Evolutionary conservation across 2,797 vertebrate species (phyloP), one percentile per base, ranked within the genome.

Genomic region (Artibeus jamaicensis): DNA sequence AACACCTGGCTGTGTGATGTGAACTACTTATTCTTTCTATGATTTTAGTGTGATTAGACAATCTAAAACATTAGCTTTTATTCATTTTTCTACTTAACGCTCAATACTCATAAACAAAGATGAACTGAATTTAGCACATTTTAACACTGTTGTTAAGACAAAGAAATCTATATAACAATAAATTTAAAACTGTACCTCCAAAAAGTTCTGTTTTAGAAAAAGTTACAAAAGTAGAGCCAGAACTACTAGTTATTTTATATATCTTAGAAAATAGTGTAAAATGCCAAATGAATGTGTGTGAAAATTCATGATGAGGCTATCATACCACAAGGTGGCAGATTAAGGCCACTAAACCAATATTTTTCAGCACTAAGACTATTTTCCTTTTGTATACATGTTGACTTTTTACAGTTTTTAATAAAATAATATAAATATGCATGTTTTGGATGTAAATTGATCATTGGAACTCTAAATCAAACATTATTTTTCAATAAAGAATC

Each of bases 301-400:
- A 88, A 96, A 90, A 86, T 91, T 26, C 91, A 95, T 88, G 1
- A 92, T 96, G 70, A 93, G 44, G 11, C 92, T 44, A 32, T 84
- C 3, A 14, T 2, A 73, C 97, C 97, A 97, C 97, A 79, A 97
- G 97, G 83, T 97, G 97, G 97, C 97, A 93, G 73, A 68, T 81
- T 50, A 93, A 95, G 57, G 88, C 96, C 78, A 94, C 78, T 55
- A 70, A 96, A 97, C 24, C 12, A 59, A 10, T 34, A 6, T 89
- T 50, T 42, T 81, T 57, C 6, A 19, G 0, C 5, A 65, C 2
- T 24, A 59, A 53, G 0, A 6, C 2, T 65, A 1, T 67, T 85
- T 91, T 87, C 19, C 1, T 73, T 89, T 74, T 53, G 53, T 32
- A 44, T 34, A 42, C 6, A 34, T 32, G 6, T 26, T 88, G 5